Evolutionary conservation across 2,113 vertebrate genomes (phyloP), one percentile per base, ranked within the genome.

Genomic region (Boleophthalmus pectinirostris): DNA sequence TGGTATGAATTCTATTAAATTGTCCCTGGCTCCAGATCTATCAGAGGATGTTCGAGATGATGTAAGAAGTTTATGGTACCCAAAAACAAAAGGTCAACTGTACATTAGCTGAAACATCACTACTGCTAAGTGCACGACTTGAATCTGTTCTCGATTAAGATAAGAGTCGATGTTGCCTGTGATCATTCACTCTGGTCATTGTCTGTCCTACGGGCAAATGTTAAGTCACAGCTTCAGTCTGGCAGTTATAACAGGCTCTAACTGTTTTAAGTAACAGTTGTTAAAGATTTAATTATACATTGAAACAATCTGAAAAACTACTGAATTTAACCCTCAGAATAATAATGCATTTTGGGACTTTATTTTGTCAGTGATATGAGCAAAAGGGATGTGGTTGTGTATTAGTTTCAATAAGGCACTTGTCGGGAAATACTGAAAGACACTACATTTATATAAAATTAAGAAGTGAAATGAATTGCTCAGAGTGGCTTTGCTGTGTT

Each of bases 81-180:
- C 61, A 64, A 38, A 64, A 61, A 33, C 58, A 61, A 18, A 64
- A 64, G 61, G 61, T 64, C 29, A 64, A 64, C 18, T 43, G 61
- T 64, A 64, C 61, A 64, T 64, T 64, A 64, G 33, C 61, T 64
- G 33, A 64, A 64, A 38, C 29, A 33, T 20, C 61, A 35, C 18
- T n/a, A n/a, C 33, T 43, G 33, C 61, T 64, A 64, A 64, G 61
- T 64, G 61, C 61, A 64, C 20, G 9, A 38, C 61, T 64, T 64
- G 61, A 64, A n/a, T 64, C 33, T 38, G 61, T 38, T 64, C 35
- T 38, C 33, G 33, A 64, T 64, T 64, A 43, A 38, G 61, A 64
- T 64, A 38, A 38, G 16, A 64, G 61, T 43, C 61, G 11, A 11
- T 43, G 61, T 21, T 20, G 61, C 61, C 61, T 64, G 61, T 64